Base-by-base conservation (phyloP, 2,113 vertebrate species). In the Eretmochelys imbricata region DNA sequence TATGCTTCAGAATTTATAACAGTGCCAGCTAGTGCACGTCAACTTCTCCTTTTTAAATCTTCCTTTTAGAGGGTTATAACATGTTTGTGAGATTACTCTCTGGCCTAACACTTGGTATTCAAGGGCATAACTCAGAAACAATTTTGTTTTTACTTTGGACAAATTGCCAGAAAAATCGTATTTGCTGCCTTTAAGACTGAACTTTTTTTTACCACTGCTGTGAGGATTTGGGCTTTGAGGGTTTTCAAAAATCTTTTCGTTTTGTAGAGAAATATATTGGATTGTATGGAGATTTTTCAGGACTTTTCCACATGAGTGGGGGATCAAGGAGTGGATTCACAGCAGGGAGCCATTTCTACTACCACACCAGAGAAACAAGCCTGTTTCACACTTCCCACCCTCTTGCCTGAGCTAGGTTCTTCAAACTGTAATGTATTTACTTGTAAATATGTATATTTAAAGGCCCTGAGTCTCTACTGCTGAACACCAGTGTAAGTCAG, bases 81-180 rank as follows among this genome's bases (percentile, higher is more conserved):
- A 88, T 86, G 46, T 6, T 83, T 91, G 53, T 91, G 92, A 89
- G 86, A 93, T 85, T 85, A 96, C 51, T 88, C 38, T 91, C 80
- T 91, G 91, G 48, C 8, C 3, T 8, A 8, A 46, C 84, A 35
- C 14, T 93, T 92, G 42, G 10, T 83, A 93, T 89, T 93, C 31
- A 95, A 90, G 49, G 92, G 6, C 24, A 82, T 93, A 91, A 84
- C 6, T 94, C 22, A 48, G 65, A 90, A 94, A 85, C 84, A 12
- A 80, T 87, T 55, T 38, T 85, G 29, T 12, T 48, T 88, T 49
- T 91, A 38, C 94, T 69, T 29, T 96, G 81, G 65, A 80, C 59
- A 85, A 49, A 83, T 85, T 84, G 80, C 92, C 72, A 54, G 54
- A 16, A 83, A 27, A 90, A 72, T 0, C 0, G 5, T 65, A 53